Conservation (phyloP, 2,888 invertebrate genomes). For the Mesorhabditis sp. region DNA sequence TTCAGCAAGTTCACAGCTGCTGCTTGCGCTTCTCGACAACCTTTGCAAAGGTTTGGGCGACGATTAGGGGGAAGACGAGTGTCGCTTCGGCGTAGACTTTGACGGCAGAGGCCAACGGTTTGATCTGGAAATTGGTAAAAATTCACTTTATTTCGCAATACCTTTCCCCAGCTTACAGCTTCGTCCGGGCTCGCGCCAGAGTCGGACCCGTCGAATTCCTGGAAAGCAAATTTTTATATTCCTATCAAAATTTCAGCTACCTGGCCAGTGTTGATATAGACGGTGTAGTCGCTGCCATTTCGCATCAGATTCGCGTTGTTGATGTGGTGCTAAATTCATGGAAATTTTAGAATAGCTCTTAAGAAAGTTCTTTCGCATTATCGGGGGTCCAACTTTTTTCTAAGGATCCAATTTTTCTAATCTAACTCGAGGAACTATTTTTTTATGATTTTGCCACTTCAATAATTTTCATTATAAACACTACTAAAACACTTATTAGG, state of each 20-base stretch:
- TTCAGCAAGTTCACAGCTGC: not conserved
- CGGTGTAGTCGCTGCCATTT: slow-evolving; percentile 91
- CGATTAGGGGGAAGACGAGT: slow-evolving; percentile 85
- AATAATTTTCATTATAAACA: no score
- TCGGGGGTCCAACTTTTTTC: not conserved
- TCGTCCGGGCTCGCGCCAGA: slow-evolving; percentile 96
- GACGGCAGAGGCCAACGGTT: slow-evolving; percentile 28
- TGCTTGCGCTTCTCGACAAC: slow-evolving; percentile 10
- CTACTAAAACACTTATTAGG: no score
- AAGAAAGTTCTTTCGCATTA: not conserved
- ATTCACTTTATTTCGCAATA: not conserved
- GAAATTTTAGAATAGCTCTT: not conserved
- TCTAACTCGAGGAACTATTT: no score
- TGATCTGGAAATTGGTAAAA: slow-evolving; percentile 19
- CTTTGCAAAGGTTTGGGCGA: slow-evolving; percentile 87
- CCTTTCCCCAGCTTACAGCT: slow-evolving; percentile 95
- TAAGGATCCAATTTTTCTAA: no score
- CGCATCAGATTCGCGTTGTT: slow-evolving; percentile 99
- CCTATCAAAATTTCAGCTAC: slow-evolving; percentile 15
- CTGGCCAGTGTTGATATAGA: slow-evolving; percentile 81
- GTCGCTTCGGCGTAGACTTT: slow-evolving; percentile 72
- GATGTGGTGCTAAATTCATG: slow-evolving; percentile 87
- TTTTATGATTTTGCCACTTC: no score
- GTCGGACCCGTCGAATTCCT: slow-evolving; percentile 90
- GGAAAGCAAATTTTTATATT: slow-evolving; percentile 10